Conservation (phyloP, 2,797 vertebrate genomes). For the Sitta carolinensis region DNA sequence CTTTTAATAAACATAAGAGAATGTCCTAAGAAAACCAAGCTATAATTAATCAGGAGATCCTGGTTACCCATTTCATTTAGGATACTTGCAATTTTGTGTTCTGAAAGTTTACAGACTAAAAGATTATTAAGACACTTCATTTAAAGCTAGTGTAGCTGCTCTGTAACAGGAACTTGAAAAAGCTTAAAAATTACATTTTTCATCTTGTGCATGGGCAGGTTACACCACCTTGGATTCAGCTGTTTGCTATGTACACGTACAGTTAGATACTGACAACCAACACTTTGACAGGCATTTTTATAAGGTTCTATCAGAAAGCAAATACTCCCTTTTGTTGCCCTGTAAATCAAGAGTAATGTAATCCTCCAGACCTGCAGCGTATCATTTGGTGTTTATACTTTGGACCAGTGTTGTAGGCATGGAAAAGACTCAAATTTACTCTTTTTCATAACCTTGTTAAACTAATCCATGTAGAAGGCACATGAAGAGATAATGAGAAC, state of each 20-base stretch:
- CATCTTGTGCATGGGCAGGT: background rate
- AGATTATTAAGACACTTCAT: background rate
- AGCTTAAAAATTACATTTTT: background rate
- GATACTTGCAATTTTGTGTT: background rate
- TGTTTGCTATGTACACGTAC: background rate
- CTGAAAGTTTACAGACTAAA: background rate
- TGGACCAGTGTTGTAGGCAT: background rate
- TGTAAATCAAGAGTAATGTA: background rate
- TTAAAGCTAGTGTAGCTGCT: background rate
- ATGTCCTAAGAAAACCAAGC: background rate
- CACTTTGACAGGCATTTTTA: background rate
- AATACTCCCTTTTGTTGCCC: background rate
- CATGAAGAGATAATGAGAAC: background rate
- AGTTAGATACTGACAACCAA: accelerated
- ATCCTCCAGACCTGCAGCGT: background rate
- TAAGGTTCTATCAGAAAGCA: background rate
- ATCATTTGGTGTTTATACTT: background rate
- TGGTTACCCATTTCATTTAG: background rate
- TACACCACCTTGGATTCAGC: background rate
- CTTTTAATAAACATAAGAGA: background rate
- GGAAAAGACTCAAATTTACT: background rate
- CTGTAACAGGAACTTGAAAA: background rate
- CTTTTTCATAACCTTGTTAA: background rate
- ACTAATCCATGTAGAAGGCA: background rate
- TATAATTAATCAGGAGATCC: background rate